Evolutionary conservation across 2,888 invertebrate species (phyloP).

Genomic region (Tetragnatha montana): DNA sequence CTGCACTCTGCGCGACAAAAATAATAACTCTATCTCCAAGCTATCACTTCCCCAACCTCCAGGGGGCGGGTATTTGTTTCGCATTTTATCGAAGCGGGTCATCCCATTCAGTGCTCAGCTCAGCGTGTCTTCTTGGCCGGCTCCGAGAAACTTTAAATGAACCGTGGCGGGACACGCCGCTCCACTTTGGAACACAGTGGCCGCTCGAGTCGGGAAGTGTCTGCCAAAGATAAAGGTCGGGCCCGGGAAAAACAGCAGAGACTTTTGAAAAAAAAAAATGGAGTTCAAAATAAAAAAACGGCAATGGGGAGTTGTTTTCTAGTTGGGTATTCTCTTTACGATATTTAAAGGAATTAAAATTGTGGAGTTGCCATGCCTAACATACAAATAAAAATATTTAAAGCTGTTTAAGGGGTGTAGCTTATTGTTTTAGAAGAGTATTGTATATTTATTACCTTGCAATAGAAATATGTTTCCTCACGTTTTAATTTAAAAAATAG

Average conservation of each 20-base stretch:
- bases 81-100: slow-evolving; percentile 38
- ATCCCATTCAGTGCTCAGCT: slow-evolving; percentile 9
- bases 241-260: not conserved
- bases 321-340: not conserved
- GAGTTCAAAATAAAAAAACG: not conserved
- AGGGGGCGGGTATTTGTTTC: no score
- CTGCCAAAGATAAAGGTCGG: not conserved
- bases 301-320: not conserved
- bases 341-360: no score
- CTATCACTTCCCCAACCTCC: no score
- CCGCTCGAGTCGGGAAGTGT: not conserved
- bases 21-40: no score
- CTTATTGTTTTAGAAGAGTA: no score
- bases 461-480: no score
- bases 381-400: no score
- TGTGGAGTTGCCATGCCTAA: no score
- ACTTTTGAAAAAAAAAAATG: not conserved
- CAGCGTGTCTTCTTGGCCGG: slow-evolving; percentile 9
- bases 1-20: not conserved
- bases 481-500: no score
- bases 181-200: slow-evolving; percentile 16
- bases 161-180: slow-evolving; percentile 9
- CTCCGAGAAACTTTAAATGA: slow-evolving; percentile 44
- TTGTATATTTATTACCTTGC: no score
- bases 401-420: no score